Evolutionary conservation across 2,797 vertebrate genomes (phyloP).

Genomic region (Eutrigla gurnardus): DNA sequence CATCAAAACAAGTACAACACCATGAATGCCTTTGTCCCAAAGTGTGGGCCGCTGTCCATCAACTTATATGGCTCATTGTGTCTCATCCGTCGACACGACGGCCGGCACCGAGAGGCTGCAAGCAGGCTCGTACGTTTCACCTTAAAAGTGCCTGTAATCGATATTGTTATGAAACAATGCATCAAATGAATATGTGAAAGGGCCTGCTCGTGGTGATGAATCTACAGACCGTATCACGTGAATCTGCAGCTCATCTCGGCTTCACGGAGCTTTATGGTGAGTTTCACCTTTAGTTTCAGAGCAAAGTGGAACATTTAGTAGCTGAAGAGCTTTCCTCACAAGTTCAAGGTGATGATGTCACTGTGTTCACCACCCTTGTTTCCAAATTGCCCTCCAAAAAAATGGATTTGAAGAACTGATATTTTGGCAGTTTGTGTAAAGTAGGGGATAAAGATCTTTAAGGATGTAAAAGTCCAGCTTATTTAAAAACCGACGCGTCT

Average conservation of each 20-base stretch:
- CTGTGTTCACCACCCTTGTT: not conserved
- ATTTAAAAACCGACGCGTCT: not conserved
- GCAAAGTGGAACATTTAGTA: not conserved
- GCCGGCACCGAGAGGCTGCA: not conserved
- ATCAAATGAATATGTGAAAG: too few relatives aligned
- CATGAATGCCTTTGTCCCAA: not conserved
- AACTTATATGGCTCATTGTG: not conserved
- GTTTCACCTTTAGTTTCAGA: not conserved
- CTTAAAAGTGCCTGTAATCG: not conserved
- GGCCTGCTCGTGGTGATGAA: too few relatives aligned
- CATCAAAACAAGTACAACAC: not conserved
- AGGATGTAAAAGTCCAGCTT: not conserved
- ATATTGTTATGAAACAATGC: not conserved
- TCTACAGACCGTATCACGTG: not conserved
- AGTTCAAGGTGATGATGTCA: too few relatives aligned
- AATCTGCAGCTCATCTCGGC: not conserved
- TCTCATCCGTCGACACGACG: not conserved
- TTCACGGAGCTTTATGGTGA: not conserved
- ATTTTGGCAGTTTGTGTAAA: not conserved
- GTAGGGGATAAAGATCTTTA: not conserved
- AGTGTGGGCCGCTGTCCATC: not conserved
- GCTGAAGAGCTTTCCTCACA: not conserved
- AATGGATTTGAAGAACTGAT: not conserved
- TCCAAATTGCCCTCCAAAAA: not conserved
- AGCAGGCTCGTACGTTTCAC: not conserved